phyloP scores from a whole-genome alignment of 2,888 invertebrate genomes.

The Drosophila austrosaltans region DNA sequence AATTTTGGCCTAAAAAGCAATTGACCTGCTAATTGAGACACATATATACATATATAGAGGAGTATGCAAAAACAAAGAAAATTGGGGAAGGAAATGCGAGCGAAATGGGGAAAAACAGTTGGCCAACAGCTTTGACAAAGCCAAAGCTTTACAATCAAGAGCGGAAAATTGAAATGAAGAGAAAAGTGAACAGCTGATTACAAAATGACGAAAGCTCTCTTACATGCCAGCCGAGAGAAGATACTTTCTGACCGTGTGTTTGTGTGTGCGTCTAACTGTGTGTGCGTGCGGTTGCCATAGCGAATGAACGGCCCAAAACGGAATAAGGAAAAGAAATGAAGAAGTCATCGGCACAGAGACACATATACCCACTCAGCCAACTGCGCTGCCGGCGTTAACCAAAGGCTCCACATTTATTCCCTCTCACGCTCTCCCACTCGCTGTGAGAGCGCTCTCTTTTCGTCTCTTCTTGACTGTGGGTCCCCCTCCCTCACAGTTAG shows the following conservation, averaged over 20 bases:
- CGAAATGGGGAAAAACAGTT: conserved; percentile 44
- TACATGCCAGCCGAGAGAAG: conserved; percentile 17
- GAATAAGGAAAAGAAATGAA: conserved; percentile 62
- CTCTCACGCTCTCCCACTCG: neutral
- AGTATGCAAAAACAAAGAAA: conserved; percentile 51
- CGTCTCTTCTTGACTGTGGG: conserved; percentile 25
- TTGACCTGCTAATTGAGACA: conserved; percentile 78
- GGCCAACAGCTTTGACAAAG: conserved; percentile 34
- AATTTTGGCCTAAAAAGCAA: conserved; percentile 78
- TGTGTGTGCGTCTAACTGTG: conserved; percentile 1
- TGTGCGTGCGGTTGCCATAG: conserved; percentile 70
- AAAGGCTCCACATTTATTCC: conserved; percentile 23
- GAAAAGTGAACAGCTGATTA: conserved; percentile 31
- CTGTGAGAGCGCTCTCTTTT: neutral
- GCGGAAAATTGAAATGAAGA: conserved; percentile 10
- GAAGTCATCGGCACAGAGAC: conserved; percentile 82
- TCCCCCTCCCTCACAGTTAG: neutral
- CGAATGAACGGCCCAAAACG: conserved; percentile 75
- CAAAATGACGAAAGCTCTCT: conserved; percentile 19
- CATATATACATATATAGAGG: conserved; percentile 62
- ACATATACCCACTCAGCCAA: conserved; percentile 81
- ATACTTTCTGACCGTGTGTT: conserved; percentile 2
- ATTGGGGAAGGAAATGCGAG: conserved; percentile 48
- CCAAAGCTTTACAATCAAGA: conserved; percentile 20
- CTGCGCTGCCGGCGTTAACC: conserved; percentile 41